phyloP scores from a whole-genome alignment of 2,888 invertebrate species.

The Parnassius smintheus region DNA sequence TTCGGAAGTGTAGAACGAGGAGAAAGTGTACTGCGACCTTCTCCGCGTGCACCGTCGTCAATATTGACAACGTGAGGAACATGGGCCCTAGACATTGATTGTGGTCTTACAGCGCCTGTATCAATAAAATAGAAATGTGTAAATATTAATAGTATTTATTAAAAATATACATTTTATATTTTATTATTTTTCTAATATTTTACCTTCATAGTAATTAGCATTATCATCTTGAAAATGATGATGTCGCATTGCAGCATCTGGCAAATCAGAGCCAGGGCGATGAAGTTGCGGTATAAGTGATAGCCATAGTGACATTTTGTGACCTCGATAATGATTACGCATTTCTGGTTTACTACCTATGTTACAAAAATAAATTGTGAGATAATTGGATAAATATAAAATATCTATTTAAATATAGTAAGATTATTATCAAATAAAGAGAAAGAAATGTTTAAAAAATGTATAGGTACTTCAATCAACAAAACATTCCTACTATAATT shows the following conservation, averaged over 20 bases:
- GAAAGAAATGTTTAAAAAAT: too few species aligned
- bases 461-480: background rate
- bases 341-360: constrained; percentile 87
- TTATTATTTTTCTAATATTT: background rate
- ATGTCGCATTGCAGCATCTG: constrained; percentile 92
- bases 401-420: too few species aligned
- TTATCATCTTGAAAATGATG: constrained; percentile 93
- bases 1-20: constrained; percentile 71
- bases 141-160: background rate
- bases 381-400: constrained; percentile 30
- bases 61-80: constrained; percentile 78
- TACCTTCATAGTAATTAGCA: constrained; percentile 90
- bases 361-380: constrained; percentile 27
- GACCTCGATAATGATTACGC: constrained; percentile 95
- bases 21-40: constrained; percentile 59
- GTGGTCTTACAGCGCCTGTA: constrained; percentile 88
- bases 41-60: constrained; percentile 51
- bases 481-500: background rate
- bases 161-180: background rate
- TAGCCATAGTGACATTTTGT: constrained; percentile 96
- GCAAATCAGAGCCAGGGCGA: constrained; percentile 86
- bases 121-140: background rate
- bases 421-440: too few species aligned
- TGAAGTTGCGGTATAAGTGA: constrained; percentile 95
- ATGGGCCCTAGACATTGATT: constrained; percentile 85